These are phyloP conservation scores for Lathronympha strigana DNA, from an alignment of 2,888 invertebrate genomes.

Conservation along the genomic window DNA sequence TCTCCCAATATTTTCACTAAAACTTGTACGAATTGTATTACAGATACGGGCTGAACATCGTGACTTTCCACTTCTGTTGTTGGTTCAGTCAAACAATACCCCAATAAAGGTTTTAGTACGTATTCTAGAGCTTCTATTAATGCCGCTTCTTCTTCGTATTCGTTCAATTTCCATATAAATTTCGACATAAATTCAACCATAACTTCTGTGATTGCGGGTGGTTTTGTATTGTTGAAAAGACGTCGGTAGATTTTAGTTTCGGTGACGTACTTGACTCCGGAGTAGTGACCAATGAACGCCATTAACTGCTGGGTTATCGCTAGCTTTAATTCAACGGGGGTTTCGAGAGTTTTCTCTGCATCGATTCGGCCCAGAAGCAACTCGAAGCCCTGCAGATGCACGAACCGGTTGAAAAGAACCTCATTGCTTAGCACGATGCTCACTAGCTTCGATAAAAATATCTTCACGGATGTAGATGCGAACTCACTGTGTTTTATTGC, in stretches of 20 bases:
- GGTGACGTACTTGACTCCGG: conserved; percentile 50
- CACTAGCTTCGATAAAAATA: conserved; percentile 52
- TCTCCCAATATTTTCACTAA: conserved; percentile 48
- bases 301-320: conserved; percentile 49
- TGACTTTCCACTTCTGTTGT: conserved; percentile 48
- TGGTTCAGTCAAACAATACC: conserved; percentile 7
- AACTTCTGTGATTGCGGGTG: conserved; percentile 45
- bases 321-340: conserved; percentile 45
- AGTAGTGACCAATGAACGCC: conserved; percentile 49
- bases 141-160: conserved; percentile 50
- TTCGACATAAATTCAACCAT: conserved; percentile 50
- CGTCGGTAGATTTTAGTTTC: conserved; percentile 50
- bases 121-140: conserved; percentile 49
- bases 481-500: conserved; percentile 48
- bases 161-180: conserved; percentile 52
- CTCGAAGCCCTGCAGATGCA: conserved; percentile 46
- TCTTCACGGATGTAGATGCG: conserved; percentile 49
- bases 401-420: conserved; percentile 54
- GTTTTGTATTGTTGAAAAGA: conserved; percentile 42
- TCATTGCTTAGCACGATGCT: conserved; percentile 54
- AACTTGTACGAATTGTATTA: conserved; percentile 46
- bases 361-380: conserved; percentile 29
- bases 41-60: conserved; percentile 45
- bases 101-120: conserved; percentile 49
- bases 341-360: conserved; percentile 32